Base-by-base conservation (phyloP, 2,888 invertebrate species). In the Hypomecis atomaria region DNA sequence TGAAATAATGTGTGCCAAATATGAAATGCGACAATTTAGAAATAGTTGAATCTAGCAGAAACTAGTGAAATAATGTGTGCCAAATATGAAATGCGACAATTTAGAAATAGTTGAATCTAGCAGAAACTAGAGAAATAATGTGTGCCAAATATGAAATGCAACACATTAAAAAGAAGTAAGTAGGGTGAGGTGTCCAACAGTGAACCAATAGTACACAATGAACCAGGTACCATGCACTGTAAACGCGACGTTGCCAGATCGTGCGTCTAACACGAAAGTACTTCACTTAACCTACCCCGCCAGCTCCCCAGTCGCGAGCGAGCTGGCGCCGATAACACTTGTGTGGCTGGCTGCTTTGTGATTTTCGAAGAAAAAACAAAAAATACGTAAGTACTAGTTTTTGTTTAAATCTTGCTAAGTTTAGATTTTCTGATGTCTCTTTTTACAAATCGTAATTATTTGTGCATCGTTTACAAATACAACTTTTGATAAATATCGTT, bases 231-330 rank as follows among this genome's bases (percentile, higher is more conserved):
- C 23, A 23, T 23, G 23, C 23, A 23, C 23, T 55, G 55, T 55
- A 55, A 55, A 36, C 55, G 55, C 55, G 43, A 55, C 45, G 55
- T 55, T 55, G 55, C 55, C 55, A 55, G 37, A 33, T 37, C 55
- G 55, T 55, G 55, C 43, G 36, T 10, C 37, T 5, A 47, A 38
- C 56, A 38, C 56, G 44, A 55, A 55, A 54, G 34, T 61, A 49
- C 40, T 48, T 38, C n/a, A 42, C 48, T 61, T 36, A 38, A 38
- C 36, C 56, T 38, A 38, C 47, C 13, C 47, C 47, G 56, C 57
- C 57, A 48, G 57, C 40, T 57, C 57, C 57, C 57, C 57, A 57
- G 57, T 57, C 40, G 57, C 48, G 40, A 48, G 57, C 57, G 57
- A 57, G 13, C 57, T 40, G 38, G 56, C 36, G 36, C 47, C 56